Evolutionary conservation across 1,140 invertebrate species (phyloP).

Genomic region (Ruditapes philippinarum): DNA sequence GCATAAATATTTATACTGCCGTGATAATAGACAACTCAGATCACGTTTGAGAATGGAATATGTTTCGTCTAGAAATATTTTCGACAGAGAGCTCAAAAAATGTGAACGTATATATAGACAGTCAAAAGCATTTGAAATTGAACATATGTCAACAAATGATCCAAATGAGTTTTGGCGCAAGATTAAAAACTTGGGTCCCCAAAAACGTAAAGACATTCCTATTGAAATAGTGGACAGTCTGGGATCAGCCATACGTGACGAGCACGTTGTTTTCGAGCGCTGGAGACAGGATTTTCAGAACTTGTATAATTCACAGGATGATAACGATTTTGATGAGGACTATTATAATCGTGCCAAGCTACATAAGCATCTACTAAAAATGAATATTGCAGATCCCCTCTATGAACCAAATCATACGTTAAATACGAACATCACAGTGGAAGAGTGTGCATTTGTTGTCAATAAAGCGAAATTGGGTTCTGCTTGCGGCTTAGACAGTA

Average conservation of each 20-base stretch:
- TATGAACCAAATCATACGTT: background rate
- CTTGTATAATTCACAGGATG: constrained; percentile 21
- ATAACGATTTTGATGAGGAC: constrained; percentile 28
- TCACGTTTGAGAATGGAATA: background rate
- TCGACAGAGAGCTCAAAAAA: constrained; percentile 16
- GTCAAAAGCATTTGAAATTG: constrained; percentile 35
- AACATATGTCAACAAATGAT: constrained; percentile 52
- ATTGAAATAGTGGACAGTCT: constrained; percentile 25
- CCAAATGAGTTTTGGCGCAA: constrained; percentile 69
- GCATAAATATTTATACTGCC: constrained; percentile 11
- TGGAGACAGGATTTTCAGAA: constrained; percentile 61
- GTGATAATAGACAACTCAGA: background rate
- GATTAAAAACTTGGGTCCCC: constrained; percentile 64
- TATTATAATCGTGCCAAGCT: constrained; percentile 46
- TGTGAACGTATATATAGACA: constrained; percentile 45
- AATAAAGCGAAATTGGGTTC: constrained; percentile 1
- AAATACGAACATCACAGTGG: constrained; percentile 11
- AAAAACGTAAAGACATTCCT: constrained; percentile 1
- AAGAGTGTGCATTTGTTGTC: background rate
- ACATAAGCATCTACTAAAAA: constrained; percentile 41
- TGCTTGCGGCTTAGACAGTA: constrained; percentile 9
- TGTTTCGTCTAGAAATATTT: background rate
- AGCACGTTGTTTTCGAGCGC: background rate
- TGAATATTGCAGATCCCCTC: constrained; percentile 30
- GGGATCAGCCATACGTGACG: background rate